These are phyloP conservation scores for Myotis yumanensis DNA, from an alignment of 2,113 vertebrate genomes.

Conservation along the genomic window DNA sequence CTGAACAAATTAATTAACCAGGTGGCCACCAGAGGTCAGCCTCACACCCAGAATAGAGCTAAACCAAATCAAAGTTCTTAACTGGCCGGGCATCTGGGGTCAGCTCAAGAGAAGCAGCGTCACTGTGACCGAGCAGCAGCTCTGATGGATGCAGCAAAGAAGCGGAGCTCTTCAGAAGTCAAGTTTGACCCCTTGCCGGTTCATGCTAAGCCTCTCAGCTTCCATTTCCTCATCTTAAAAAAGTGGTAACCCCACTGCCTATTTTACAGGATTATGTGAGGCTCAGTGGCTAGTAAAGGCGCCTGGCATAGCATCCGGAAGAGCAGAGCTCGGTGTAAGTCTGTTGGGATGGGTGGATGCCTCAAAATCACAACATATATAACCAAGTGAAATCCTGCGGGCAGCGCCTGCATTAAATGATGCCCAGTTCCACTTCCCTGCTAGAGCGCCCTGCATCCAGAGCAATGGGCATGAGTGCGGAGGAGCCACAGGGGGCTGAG, in stretches of 20 bases:
- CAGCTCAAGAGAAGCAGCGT: background rate
- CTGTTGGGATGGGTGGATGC: background rate
- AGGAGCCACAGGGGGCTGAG: fast-evolving
- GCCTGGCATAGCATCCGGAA: background rate
- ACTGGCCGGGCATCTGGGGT: background rate
- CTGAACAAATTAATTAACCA: constrained; percentile 7
- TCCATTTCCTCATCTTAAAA: background rate
- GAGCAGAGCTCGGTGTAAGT: background rate
- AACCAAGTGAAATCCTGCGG: background rate
- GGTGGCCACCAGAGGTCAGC: constrained; percentile 60
- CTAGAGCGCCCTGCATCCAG: background rate
- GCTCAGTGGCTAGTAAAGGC: background rate
- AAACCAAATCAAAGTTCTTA: background rate
- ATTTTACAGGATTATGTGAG: background rate
- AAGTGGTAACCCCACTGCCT: background rate
- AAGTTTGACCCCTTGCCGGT: background rate
- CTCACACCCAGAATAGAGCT: background rate
- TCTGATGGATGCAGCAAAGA: background rate
- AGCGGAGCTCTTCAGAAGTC: background rate
- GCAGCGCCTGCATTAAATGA: background rate
- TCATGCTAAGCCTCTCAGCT: background rate
- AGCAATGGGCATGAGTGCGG: background rate
- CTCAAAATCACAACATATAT: no score
- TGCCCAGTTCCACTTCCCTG: background rate
- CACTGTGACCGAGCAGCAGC: background rate